Evolutionary conservation across 1,140 invertebrate species (phyloP), one percentile per base, ranked within the genome.

Genomic region (Limonius californicus): DNA sequence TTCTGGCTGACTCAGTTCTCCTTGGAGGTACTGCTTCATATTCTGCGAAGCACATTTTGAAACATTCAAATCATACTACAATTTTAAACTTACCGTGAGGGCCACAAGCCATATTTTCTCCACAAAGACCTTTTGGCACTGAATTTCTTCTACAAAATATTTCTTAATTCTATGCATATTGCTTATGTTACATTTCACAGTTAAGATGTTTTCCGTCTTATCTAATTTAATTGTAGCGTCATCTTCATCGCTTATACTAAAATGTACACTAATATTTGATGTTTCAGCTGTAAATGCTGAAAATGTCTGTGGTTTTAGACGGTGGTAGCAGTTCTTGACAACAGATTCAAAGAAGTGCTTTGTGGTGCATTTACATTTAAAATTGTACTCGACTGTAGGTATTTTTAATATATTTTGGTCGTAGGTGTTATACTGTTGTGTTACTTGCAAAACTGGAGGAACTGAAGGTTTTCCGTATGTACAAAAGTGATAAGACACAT

Each of bases 301-400:
- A 21, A 50, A 21, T 2, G 19, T 18, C n/a, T 50, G 2, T 18
- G 45, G 45, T 12, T 50, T 21, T 7, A 50, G n/a, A 50, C 45
- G 45, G 14, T 50, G 45, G 19, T 50, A 50, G n/a, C 45, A 50
- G n/a, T 50, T 50, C 16, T 50, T 50, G 2, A 50, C 16, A 21
- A 50, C 45, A 8, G 45, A 50, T 14, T 50, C 20, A 21, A 50
- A 50, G 16, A 50, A 50, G n/a, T 50, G 45, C 19, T 14, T 50
- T 6, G 45, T 2, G 16, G 2, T 18, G 19, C 45, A 50, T 21
- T 50, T 21, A 21, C 45, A 50, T 21, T 21, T 50, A 50, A 50
- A 50, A 18, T 21, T 7, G 16, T 50, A 50, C 16, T 50, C 45
- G 1, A 50, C n/a, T 2, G 20, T 11, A 39, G 35, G 35, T 6